Evolutionary conservation across 2,888 invertebrate species (phyloP).

Genomic region (Pardosa pseudoannulata): DNA sequence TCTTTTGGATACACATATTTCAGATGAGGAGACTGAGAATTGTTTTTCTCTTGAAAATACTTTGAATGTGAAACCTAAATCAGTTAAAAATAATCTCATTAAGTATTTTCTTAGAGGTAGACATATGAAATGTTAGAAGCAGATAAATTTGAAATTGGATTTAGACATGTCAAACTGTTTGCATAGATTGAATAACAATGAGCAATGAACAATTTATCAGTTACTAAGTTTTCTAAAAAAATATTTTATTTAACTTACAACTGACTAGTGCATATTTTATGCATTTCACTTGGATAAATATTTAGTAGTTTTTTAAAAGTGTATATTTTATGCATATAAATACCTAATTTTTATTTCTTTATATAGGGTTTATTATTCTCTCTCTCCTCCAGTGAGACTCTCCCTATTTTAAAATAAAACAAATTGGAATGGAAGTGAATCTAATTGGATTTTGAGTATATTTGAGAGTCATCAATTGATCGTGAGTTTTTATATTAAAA

Average conservation of each 20-base stretch:
- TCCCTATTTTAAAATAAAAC: slow-evolving; percentile 18
- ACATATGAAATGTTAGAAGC: slow-evolving; percentile 20
- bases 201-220: too few relatives aligned
- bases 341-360: too few relatives aligned
- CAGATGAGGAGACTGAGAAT: background rate
- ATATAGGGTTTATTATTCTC: slow-evolving; percentile 25
- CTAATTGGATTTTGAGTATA: background rate
- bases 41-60: too few relatives aligned
- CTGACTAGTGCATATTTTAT: too few relatives aligned
- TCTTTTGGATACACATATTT: background rate
- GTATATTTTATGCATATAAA: too few relatives aligned
- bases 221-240: too few relatives aligned
- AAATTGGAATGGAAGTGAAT: background rate
- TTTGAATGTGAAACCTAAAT: background rate
- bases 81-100: background rate
- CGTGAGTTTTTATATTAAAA: slow-evolving; percentile 34
- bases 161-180: background rate
- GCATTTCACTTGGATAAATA: slow-evolving; percentile 18
- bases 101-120: slow-evolving; percentile 37
- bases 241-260: too few relatives aligned
- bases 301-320: slow-evolving; percentile 3
- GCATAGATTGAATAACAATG: background rate
- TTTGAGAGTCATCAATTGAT: slow-evolving; percentile 38
- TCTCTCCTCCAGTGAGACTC: slow-evolving; percentile 28
- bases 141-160: slow-evolving; percentile 20